These are phyloP conservation scores for Anseranas semipalmata DNA, from an alignment of 2,113 vertebrate species.

Conservation along the genomic window DNA sequence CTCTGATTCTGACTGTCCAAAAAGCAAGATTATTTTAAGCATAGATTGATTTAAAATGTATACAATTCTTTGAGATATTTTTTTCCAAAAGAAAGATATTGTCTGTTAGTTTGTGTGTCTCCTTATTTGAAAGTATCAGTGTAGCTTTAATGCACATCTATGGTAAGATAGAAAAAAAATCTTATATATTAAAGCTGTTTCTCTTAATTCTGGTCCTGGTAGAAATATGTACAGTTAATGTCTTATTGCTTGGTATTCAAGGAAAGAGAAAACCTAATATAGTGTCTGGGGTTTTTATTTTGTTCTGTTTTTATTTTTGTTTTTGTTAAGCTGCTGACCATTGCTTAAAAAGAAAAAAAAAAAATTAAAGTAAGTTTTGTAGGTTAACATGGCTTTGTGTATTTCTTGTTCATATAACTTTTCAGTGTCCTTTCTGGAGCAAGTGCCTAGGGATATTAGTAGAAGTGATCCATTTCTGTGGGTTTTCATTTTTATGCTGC, in stretches of 20 bases:
- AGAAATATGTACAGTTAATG: not conserved
- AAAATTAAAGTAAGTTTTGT: not conserved
- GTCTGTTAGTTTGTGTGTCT: not conserved
- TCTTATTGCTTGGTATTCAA: rapidly evolving
- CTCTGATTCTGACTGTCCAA: not conserved
- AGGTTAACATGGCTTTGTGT: not conserved
- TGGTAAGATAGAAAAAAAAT: not conserved
- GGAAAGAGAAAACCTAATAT: not conserved
- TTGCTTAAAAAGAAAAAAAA: not conserved
- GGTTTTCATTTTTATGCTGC: not conserved
- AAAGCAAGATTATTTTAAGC: not conserved
- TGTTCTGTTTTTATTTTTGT: not conserved
- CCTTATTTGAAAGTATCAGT: not conserved
- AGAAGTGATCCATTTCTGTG: not conserved
- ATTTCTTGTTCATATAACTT: not conserved
- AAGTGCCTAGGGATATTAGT: not conserved
- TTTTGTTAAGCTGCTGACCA: not conserved
- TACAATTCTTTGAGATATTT: not conserved
- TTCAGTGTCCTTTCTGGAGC: not conserved
- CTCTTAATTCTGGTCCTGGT: not conserved
- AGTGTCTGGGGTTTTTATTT: not conserved
- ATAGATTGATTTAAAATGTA: not conserved
- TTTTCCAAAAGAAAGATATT: not conserved
- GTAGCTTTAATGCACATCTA: not conserved
- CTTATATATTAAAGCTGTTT: not conserved